These are phyloP conservation scores for Sycophila texana DNA, from an alignment of 2,888 invertebrate species.

Conservation along the genomic window DNA sequence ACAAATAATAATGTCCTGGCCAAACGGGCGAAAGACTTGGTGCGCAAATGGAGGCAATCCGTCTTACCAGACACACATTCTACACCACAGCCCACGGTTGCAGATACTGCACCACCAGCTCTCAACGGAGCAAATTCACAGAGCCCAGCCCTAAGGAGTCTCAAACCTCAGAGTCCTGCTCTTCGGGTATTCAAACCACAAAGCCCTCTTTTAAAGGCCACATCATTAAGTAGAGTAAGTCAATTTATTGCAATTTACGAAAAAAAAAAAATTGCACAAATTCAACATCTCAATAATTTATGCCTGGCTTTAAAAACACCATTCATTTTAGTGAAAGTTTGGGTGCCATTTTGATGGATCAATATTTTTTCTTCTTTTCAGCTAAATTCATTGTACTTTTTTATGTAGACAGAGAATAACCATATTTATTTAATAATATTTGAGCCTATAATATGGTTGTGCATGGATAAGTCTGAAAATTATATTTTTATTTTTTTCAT, in stretches of 20 bases:
- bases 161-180: slow-evolving; percentile 72
- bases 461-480: too few relatives aligned
- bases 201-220: slow-evolving; percentile 70
- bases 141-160: slow-evolving; percentile 68
- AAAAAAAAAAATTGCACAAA: not conserved
- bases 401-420: too few relatives aligned
- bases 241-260: slow-evolving; percentile 4
- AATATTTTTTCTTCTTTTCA: too few relatives aligned
- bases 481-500: too few relatives aligned
- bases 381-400: too few relatives aligned
- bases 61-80: slow-evolving; percentile 80
- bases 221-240: slow-evolving; percentile 52
- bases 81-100: slow-evolving; percentile 69
- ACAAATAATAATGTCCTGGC: slow-evolving; percentile 90
- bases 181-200: slow-evolving; percentile 69
- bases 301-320: slow-evolving; percentile 10
- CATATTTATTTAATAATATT: too few relatives aligned
- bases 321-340: not conserved
- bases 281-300: not conserved
- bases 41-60: slow-evolving; percentile 94
- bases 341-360: slow-evolving; percentile 51
- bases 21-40: slow-evolving; percentile 92
- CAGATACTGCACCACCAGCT: slow-evolving; percentile 69
- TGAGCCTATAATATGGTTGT: too few relatives aligned
- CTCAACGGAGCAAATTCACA: slow-evolving; percentile 72